Percentiles rank a stretch among this genome's conserved stretches.
Evolutionary conservation across 30 jellyfish, hydroid and myxozoan genomes (phyloP).

Genomic region (Haliclystus octoradiatus): DNA sequence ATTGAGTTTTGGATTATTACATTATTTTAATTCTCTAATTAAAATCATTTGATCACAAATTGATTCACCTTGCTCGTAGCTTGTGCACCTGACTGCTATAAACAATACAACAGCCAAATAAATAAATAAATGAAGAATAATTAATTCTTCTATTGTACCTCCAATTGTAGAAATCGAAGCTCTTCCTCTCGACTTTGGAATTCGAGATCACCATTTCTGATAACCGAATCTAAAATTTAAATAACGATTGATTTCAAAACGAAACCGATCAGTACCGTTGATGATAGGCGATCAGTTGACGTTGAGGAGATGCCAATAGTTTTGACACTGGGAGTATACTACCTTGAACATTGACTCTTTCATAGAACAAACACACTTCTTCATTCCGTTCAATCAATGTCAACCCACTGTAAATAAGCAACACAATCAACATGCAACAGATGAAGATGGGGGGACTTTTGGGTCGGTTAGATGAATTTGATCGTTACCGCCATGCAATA

Average conservation of each 20-base stretch:
- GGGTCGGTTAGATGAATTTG: not conserved
- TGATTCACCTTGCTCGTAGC: no score
- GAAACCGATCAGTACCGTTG: no score
- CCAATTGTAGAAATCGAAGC: conserved; percentile 70
- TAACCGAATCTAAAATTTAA: conserved; percentile 30
- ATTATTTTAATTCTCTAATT: no score
- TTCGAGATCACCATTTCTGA: conserved; percentile 74
- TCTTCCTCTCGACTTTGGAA: conserved; percentile 77
- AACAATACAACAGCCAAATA: no score
- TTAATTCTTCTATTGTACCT: conserved; percentile 31
- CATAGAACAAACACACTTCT: conserved; percentile 81
- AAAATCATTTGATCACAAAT: no score
- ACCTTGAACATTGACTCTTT: no score
- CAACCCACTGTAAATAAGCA: conserved; percentile 32
- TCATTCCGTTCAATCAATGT: conserved; percentile 80
- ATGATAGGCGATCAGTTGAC: no score
- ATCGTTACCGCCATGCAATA: not conserved
- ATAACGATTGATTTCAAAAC: not conserved
- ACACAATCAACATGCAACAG: conserved; percentile 1
- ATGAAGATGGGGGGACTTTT: not conserved
- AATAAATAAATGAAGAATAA: no score
- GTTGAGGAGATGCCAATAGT: no score
- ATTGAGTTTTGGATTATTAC: no score
- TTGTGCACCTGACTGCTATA: no score
- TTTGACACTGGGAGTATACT: no score